Percentiles rank a stretch among this genome's conserved stretches.
phyloP scores from a whole-genome alignment of 2,888 invertebrate species.

The Neocrepidodera transversa region DNA sequence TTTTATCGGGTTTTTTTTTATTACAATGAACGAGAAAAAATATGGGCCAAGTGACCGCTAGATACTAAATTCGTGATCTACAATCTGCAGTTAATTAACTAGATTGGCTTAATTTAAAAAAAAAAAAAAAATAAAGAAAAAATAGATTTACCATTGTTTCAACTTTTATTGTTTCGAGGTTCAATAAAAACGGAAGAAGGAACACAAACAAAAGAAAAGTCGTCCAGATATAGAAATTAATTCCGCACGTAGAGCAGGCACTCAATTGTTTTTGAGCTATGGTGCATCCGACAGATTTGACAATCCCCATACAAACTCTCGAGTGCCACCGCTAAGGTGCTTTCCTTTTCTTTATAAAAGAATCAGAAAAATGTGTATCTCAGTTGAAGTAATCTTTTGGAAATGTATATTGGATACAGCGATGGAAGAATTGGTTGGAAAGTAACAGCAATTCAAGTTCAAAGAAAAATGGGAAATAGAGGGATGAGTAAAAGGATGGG shows the following conservation, averaged over 20 bases:
- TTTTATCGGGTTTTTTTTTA: constrained; percentile 18
- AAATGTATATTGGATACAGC: too few species aligned
- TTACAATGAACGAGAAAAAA: background rate
- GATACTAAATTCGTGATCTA: too few species aligned
- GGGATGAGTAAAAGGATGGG: too few species aligned
- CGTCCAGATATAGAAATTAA: constrained; percentile 17
- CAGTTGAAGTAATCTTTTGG: too few species aligned
- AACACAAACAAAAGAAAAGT: constrained; percentile 11
- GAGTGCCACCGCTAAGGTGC: constrained; percentile 2
- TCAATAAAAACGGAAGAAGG: constrained; percentile 6
- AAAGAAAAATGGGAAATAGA: too few species aligned
- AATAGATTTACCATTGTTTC: background rate
- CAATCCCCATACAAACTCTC: background rate
- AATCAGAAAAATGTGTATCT: background rate
- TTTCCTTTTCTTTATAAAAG: constrained; percentile 10
- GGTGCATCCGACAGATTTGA: constrained; percentile 21
- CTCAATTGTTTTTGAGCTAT: constrained; percentile 20
- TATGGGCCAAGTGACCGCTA: background rate
- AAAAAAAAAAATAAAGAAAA: too few species aligned
- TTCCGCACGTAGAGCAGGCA: constrained; percentile 13
- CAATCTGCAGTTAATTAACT: too few species aligned
- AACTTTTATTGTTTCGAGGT: constrained; percentile 14
- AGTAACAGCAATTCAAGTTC: too few species aligned
- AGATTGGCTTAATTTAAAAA: too few species aligned
- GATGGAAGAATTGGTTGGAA: too few species aligned